Percentiles rank a stretch among this genome's conserved stretches.
phyloP scores from a whole-genome alignment of 2,113 vertebrate species.

The Bettongia penicillata region DNA sequence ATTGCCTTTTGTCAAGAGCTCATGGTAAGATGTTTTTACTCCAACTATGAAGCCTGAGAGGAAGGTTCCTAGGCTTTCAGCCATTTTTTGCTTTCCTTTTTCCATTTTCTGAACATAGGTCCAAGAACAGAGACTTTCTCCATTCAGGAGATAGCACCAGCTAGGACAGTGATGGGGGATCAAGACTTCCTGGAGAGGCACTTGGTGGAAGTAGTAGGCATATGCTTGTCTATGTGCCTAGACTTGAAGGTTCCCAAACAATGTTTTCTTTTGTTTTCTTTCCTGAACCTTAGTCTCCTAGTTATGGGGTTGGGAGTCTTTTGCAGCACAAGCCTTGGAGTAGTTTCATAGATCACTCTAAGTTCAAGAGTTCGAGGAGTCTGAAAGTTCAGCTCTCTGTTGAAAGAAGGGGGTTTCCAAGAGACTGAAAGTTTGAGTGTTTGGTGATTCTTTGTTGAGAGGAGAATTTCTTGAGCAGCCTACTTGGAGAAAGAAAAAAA shows the following conservation, averaged over 20 bases:
- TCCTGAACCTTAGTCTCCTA: background rate
- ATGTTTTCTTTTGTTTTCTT: background rate
- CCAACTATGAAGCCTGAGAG: background rate
- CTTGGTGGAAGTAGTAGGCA: background rate
- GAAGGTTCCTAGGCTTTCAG: background rate
- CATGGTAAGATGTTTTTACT: background rate
- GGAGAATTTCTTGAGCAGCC: background rate
- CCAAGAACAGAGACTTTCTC: background rate
- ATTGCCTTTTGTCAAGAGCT: background rate
- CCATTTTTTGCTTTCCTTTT: background rate
- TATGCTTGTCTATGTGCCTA: background rate
- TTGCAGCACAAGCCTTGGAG: background rate
- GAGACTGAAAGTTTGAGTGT: background rate
- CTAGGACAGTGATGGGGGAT: background rate
- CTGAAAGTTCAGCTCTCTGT: background rate
- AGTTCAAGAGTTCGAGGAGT: background rate
- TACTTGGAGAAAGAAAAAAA: background rate
- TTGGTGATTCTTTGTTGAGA: background rate
- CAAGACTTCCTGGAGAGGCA: background rate
- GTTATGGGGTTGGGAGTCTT: background rate
- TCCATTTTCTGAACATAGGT: background rate
- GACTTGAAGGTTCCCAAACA: background rate
- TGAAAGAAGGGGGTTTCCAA: background rate
- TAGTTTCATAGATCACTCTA: background rate
- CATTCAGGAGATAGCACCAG: background rate